Evolutionary conservation across 2,888 invertebrate genomes (phyloP).

Genomic region (Lasioglossum marginatum): DNA sequence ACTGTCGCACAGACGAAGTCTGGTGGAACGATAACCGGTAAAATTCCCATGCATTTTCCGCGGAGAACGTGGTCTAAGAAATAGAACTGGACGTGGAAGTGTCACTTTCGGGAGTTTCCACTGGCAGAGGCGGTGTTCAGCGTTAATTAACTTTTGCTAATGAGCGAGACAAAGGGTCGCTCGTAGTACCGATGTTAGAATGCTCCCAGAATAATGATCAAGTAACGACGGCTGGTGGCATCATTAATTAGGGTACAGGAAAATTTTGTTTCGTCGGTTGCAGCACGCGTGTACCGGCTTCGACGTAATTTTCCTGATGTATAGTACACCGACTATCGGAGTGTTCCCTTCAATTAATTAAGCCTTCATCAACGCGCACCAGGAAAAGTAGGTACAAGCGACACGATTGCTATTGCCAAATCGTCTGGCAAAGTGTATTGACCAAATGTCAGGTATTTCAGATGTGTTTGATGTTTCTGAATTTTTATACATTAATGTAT

Average conservation of each 20-base stretch:
- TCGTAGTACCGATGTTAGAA: constrained; percentile 27
- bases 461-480: no score
- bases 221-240: constrained; percentile 33
- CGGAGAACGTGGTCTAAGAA: background rate
- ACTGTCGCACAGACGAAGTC: background rate
- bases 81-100: constrained; percentile 2
- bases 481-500: no score
- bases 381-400: background rate
- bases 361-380: no score
- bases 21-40: background rate
- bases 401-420: background rate
- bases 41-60: constrained; percentile 27
- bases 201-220: constrained; percentile 36
- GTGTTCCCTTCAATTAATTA: constrained; percentile 33
- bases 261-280: constrained; percentile 22
- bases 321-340: constrained; percentile 16
- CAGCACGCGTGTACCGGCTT: background rate
- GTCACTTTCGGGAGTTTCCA: constrained; percentile 21
- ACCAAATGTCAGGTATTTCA: background rate
- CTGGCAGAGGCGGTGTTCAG: constrained; percentile 34
- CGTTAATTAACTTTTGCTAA: constrained; percentile 66
- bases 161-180: constrained; percentile 47
- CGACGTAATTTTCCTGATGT: constrained; percentile 14
- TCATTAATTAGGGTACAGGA: constrained; percentile 49
- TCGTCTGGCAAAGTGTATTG: background rate